Evolutionary conservation across 2,888 invertebrate species (phyloP).

Genomic region (Drosophila mercatorum): DNA sequence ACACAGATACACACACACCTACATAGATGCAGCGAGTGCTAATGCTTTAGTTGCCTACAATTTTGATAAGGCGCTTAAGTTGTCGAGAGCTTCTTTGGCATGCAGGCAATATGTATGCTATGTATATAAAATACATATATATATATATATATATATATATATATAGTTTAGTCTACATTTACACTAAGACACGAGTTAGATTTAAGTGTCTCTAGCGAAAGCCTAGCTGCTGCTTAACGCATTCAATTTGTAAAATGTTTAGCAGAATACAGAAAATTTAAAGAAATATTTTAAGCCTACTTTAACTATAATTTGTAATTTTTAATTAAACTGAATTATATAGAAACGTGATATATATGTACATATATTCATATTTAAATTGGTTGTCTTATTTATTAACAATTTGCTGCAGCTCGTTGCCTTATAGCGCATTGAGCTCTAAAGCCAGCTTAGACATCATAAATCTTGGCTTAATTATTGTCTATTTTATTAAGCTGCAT

Average conservation of each 20-base stretch:
- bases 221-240: neutral
- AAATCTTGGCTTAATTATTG: too few relatives aligned
- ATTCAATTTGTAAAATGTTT: neutral
- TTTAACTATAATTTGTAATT: neutral
- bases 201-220: neutral
- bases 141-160: too few relatives aligned
- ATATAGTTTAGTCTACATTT: neutral
- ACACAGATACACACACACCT: neutral
- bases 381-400: too few relatives aligned
- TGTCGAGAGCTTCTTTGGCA: neutral
- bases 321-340: too few relatives aligned
- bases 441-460: too few relatives aligned
- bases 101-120: neutral
- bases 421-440: too few relatives aligned
- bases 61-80: constrained; percentile 42
- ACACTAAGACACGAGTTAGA: neutral
- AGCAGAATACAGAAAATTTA: neutral
- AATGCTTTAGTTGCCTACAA: constrained; percentile 6
- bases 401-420: too few relatives aligned
- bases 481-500: too few relatives aligned
- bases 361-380: neutral
- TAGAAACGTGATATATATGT: too few relatives aligned
- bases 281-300: neutral
- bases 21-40: neutral
- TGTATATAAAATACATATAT: neutral